These are phyloP conservation scores for Notiomystis cincta DNA, from an alignment of 2,113 vertebrate genomes.

Conservation along the genomic window DNA sequence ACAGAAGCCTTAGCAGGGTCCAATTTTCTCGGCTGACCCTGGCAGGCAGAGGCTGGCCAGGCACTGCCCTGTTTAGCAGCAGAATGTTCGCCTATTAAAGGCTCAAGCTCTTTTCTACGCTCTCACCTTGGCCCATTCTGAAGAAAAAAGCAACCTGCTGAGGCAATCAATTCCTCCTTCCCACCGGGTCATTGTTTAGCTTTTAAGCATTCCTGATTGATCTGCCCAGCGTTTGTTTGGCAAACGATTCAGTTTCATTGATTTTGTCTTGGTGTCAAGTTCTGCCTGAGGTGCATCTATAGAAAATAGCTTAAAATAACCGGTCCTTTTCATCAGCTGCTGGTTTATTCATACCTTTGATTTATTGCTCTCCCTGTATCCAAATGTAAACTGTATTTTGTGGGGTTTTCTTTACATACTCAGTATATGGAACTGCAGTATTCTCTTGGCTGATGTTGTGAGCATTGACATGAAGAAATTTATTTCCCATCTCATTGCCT, in stretches of 20 bases:
- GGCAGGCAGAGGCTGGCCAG: neutral
- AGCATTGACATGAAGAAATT: neutral
- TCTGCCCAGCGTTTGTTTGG: neutral
- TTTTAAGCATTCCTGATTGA: neutral
- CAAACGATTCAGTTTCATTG: neutral
- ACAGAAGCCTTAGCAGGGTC: neutral
- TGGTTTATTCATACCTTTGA: neutral
- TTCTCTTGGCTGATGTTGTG: neutral
- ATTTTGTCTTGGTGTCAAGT: slow-evolving; percentile 16
- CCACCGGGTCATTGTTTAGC: neutral
- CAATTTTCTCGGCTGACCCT: neutral
- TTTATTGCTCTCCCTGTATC: neutral
- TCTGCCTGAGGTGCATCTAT: slow-evolving; percentile 3
- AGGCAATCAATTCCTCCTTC: slow-evolving; percentile 5
- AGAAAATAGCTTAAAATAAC: slow-evolving; percentile 15
- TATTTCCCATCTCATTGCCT: neutral
- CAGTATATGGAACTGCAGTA: neutral
- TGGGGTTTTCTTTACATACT: neutral
- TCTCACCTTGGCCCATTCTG: neutral
- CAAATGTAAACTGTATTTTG: neutral
- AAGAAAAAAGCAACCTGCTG: neutral
- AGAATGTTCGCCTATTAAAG: neutral
- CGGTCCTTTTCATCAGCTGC: neutral
- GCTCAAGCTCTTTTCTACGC: neutral
- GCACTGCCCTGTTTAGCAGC: neutral